Evolutionary conservation across 2,797 vertebrate species (phyloP).

Genomic region (Lagorchestes hirsutus): DNA sequence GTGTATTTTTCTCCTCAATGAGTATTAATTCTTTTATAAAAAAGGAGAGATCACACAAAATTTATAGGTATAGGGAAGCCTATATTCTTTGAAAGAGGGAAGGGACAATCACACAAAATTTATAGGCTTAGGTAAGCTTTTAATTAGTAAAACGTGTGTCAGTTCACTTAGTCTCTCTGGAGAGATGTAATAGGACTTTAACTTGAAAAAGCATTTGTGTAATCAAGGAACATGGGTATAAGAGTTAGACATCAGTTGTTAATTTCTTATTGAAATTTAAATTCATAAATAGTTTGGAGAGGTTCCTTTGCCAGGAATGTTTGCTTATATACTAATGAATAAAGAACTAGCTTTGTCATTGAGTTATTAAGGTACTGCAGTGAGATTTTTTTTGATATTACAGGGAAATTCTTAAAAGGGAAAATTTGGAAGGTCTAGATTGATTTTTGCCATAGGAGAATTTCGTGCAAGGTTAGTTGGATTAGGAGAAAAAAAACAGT

Average conservation of each 20-base stretch:
- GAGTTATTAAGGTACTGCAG: conserved; percentile 54
- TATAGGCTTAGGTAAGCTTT: conserved; percentile 46
- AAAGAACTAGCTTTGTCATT: conserved; percentile 32
- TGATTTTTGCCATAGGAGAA: conserved; percentile 33
- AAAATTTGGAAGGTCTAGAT: conserved; percentile 26
- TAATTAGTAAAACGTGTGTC: conserved; percentile 28
- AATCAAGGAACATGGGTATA: conserved; percentile 61
- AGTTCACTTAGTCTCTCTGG: conserved; percentile 59
- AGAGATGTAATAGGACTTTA: conserved; percentile 60
- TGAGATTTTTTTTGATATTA: conserved; percentile 46
- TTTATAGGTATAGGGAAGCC: conserved; percentile 51
- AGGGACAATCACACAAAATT: conserved; percentile 52
- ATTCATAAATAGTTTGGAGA: conserved; percentile 66
- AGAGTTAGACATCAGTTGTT: conserved; percentile 59
- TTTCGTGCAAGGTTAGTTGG: conserved; percentile 10
- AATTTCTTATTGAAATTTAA: conserved; percentile 74
- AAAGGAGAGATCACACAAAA: conserved; percentile 45
- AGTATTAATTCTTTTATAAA: conserved; percentile 17
- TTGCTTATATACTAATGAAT: conserved; percentile 62
- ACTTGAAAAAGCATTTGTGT: conserved; percentile 35
- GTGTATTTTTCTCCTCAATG: background rate
- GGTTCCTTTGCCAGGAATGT: conserved; percentile 51
- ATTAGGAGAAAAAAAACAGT: background rate
- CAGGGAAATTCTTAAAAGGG: background rate
- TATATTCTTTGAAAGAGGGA: conserved; percentile 30